Evolutionary conservation across 2,888 invertebrate genomes (phyloP).

Genomic region (Himalopsyche kuldschensis): DNA sequence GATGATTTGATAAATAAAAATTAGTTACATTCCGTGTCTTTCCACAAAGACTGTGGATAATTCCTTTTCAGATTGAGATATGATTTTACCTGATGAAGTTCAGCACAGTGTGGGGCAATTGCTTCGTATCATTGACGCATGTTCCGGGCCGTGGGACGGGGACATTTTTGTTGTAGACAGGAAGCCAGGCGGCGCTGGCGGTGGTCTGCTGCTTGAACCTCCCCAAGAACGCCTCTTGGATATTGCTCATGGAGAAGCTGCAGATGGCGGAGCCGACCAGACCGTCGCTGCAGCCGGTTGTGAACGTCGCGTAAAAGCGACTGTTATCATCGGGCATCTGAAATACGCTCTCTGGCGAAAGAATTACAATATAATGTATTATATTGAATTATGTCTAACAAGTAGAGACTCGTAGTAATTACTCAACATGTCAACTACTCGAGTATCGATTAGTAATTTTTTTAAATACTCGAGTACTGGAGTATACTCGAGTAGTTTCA

Average conservation of each 20-base stretch:
- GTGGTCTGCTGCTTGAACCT: constrained; percentile 72
- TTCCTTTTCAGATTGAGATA: too few relatives aligned
- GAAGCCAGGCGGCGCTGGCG: constrained; percentile 69
- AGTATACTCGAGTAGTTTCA: too few relatives aligned
- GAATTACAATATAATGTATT: not conserved
- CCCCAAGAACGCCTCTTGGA: constrained; percentile 68
- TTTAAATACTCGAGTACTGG: too few relatives aligned
- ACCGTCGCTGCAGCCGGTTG: constrained; percentile 67
- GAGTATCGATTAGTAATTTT: too few relatives aligned
- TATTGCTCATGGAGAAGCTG: constrained; percentile 65
- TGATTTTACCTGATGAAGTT: constrained; percentile 67
- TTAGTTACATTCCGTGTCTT: too few relatives aligned
- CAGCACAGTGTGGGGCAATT: constrained; percentile 65
- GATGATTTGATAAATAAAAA: too few relatives aligned
- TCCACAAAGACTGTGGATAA: too few relatives aligned
- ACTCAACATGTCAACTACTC: too few relatives aligned
- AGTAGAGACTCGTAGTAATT: too few relatives aligned
- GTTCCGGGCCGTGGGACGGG: constrained; percentile 68
- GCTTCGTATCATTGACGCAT: constrained; percentile 67
- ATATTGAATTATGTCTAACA: too few relatives aligned
- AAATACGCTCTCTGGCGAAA: constrained; percentile 65
- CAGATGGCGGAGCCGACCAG: constrained; percentile 72
- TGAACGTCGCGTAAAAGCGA: constrained; percentile 70
- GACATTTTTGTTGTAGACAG: constrained; percentile 64
- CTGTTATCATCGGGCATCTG: constrained; percentile 64